These are phyloP conservation scores for Carlito syrichta DNA, from an alignment of 2,113 vertebrate genomes.

Conservation along the genomic window DNA sequence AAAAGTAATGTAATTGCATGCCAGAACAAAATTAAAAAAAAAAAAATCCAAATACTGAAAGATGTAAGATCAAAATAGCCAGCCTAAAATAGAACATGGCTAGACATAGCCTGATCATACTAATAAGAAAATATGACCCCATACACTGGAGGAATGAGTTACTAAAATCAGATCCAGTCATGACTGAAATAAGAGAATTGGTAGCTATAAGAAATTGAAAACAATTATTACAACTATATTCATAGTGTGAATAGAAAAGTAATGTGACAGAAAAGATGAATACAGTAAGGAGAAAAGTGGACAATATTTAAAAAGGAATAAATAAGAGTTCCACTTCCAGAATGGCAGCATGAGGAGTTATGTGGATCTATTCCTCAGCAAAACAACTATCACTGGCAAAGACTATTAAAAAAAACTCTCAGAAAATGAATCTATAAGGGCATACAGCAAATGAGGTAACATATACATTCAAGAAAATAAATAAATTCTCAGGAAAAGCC, in stretches of 20 bases:
- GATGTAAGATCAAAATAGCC: neutral
- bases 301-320: neutral
- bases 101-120: neutral
- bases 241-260: too few species aligned
- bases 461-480: neutral
- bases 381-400: neutral
- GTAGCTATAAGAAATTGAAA: neutral
- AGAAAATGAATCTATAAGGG: neutral
- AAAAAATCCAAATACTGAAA: neutral
- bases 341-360: neutral
- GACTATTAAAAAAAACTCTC: neutral
- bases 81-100: neutral
- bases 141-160: neutral
- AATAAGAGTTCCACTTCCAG: neutral
- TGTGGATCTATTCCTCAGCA: neutral
- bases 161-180: neutral
- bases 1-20: neutral
- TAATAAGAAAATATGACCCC: neutral
- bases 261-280: neutral
- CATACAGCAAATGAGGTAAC: neutral
- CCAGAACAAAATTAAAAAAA: neutral
- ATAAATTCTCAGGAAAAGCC: neutral
- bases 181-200: too few species aligned
- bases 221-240: neutral
- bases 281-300: neutral